Evolutionary conservation across 2,888 invertebrate genomes (phyloP).

Genomic region (Andrena haemorrhoa): DNA sequence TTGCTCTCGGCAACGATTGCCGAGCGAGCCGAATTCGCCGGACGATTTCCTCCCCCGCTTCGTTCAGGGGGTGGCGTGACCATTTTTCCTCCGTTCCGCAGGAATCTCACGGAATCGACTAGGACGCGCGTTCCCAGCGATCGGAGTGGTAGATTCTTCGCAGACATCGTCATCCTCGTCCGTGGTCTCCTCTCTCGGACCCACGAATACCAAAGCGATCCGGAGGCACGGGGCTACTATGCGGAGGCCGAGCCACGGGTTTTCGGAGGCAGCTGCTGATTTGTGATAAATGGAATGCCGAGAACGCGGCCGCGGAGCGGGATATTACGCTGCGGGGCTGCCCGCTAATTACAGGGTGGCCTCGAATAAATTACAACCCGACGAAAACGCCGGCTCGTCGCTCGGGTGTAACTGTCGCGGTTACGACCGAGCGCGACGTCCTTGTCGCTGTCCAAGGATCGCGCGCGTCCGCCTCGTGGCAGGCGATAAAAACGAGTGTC

Average conservation of each 20-base stretch:
- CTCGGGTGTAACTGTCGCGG: constrained; percentile 65
- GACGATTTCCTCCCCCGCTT: constrained; percentile 34
- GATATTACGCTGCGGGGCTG: constrained; percentile 76
- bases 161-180: neutral
- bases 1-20: constrained; percentile 56
- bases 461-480: neutral
- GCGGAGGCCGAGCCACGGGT: constrained; percentile 49
- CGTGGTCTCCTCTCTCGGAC: neutral
- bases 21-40: constrained; percentile 33
- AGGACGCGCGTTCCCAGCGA: too few species aligned
- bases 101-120: too few species aligned
- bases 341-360: constrained; percentile 80
- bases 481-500: neutral
- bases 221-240: neutral
- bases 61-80: neutral
- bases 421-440: constrained; percentile 58
- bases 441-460: constrained; percentile 24
- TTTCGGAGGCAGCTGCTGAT: constrained; percentile 77
- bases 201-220: constrained; percentile 14
- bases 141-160: too few species aligned
- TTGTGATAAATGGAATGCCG: constrained; percentile 81
- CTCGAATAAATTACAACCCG: constrained; percentile 80
- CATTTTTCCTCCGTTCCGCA: neutral
- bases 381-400: constrained; percentile 76
- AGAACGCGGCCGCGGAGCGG: constrained; percentile 74